Conservation (phyloP, 2,888 invertebrate species). For the Himalopsyche anomala region DNA sequence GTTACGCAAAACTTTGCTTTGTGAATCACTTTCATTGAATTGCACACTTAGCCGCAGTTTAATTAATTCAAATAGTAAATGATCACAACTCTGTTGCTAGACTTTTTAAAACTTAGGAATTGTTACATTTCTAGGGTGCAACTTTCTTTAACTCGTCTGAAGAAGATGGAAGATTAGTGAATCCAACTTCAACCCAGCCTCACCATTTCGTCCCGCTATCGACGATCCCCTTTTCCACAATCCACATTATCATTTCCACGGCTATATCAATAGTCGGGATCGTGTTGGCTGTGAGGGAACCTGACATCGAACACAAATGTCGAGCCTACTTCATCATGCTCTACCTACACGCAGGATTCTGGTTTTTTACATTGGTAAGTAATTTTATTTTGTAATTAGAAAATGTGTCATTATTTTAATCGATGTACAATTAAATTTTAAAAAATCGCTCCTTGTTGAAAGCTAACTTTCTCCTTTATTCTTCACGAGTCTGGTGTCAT, state of each 20-base stretch:
- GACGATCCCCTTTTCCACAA: slow-evolving; percentile 59
- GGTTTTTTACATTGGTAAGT: slow-evolving; percentile 78
- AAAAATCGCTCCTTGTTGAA: not conserved
- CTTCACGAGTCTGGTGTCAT: not conserved
- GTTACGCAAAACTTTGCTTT: not conserved
- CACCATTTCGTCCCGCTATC: slow-evolving; percentile 63
- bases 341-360: slow-evolving; percentile 77
- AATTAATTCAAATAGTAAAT: not conserved
- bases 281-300: slow-evolving; percentile 68
- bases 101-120: not conserved
- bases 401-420: not conserved
- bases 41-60: not conserved
- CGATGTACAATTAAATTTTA: not conserved
- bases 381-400: slow-evolving; percentile 45
- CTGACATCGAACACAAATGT: slow-evolving; percentile 73
- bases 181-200: slow-evolving; percentile 56
- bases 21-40: slow-evolving; percentile 19
- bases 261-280: slow-evolving; percentile 63
- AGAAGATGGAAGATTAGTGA: slow-evolving; percentile 64
- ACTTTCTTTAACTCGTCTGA: slow-evolving; percentile 64
- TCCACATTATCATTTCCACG: slow-evolving; percentile 59
- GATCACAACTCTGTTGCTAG: not conserved
- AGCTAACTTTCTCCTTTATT: slow-evolving; percentile 33
- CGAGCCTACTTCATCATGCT: slow-evolving; percentile 79
- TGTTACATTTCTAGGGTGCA: slow-evolving; percentile 61